A percentile compares a stretch with the other conserved stretches of the same genome.
These are phyloP conservation scores for human (Homo sapiens) DNA, from an alignment of 2,113 vertebrate genomes.

Conservation along the genomic window DNA sequence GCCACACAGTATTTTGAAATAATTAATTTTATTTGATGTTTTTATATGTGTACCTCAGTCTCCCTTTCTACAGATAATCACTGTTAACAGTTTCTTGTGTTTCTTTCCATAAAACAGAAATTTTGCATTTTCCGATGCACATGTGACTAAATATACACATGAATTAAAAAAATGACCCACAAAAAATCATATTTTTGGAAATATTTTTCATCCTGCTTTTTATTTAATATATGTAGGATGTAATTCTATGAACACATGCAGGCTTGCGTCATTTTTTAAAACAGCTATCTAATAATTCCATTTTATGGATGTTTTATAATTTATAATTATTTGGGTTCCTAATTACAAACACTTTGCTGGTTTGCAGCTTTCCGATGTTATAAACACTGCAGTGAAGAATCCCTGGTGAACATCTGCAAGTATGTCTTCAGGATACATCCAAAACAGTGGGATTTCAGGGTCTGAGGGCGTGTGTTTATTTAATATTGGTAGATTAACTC, in stretches of 20 bases:
- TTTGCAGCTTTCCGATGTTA: not conserved
- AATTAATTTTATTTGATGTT: slow-evolving; percentile 25
- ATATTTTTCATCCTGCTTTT: not conserved
- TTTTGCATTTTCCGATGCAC: not conserved
- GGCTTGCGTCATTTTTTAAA: not conserved
- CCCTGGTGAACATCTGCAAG: not conserved
- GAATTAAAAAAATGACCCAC: not conserved
- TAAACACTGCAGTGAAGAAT: not conserved
- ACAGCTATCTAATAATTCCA: not conserved
- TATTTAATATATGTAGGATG: not conserved
- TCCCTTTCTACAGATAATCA: not conserved
- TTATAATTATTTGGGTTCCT: not conserved
- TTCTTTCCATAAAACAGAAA: not conserved
- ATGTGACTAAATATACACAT: not conserved
- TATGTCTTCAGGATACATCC: not conserved
- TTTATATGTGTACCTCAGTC: not conserved
- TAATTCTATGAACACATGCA: not conserved
- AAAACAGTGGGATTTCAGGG: not conserved
- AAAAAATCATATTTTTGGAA: not conserved
- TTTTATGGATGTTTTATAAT: not conserved
- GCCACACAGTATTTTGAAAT: not conserved
- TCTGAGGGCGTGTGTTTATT: not conserved
- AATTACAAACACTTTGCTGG: not conserved
- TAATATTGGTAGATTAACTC: not conserved
- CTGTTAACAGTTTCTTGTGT: not conserved